Evolutionary conservation across 2,888 invertebrate genomes (phyloP).

Genomic region (Pristionchus arcanus): DNA sequence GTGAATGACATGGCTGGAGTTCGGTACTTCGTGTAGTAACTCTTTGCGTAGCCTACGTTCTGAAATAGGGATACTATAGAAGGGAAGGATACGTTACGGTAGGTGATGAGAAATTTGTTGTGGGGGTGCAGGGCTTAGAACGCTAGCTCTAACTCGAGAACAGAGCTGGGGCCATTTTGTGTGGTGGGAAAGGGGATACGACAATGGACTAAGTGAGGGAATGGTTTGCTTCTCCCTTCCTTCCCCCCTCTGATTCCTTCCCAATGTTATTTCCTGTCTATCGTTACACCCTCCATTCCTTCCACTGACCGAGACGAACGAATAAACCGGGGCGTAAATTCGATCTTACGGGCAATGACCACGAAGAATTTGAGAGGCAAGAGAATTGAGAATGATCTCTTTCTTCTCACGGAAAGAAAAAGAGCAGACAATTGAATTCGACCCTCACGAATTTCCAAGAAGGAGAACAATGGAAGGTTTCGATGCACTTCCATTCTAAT

Average conservation of each 20-base stretch:
- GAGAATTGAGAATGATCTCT: constrained; percentile 11
- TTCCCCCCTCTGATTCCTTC: background rate
- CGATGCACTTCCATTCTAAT: background rate
- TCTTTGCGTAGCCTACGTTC: constrained; percentile 18
- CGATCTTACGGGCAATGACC: constrained; percentile 44
- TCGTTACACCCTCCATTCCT: constrained; percentile 27
- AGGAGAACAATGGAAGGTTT: background rate
- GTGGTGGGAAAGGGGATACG: background rate
- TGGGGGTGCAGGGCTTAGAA: background rate
- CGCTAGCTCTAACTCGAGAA: background rate
- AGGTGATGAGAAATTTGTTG: background rate
- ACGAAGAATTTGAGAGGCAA: background rate
- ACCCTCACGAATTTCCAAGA: background rate
- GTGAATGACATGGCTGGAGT: constrained; percentile 37
- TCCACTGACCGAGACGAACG: constrained; percentile 25
- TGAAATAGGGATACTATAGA: background rate
- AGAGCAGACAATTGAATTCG: background rate
- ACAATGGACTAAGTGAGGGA: background rate
- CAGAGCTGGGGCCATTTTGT: background rate
- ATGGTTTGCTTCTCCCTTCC: constrained; percentile 21
- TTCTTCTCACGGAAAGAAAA: background rate
- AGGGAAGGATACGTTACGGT: background rate
- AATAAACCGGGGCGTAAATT: constrained; percentile 49
- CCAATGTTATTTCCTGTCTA: constrained; percentile 36
- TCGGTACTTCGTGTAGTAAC: constrained; percentile 12